Percentiles rank a stretch among this genome's conserved stretches.
phyloP scores from a whole-genome alignment of 2,797 vertebrate genomes.

The Siniperca scherzeri region DNA sequence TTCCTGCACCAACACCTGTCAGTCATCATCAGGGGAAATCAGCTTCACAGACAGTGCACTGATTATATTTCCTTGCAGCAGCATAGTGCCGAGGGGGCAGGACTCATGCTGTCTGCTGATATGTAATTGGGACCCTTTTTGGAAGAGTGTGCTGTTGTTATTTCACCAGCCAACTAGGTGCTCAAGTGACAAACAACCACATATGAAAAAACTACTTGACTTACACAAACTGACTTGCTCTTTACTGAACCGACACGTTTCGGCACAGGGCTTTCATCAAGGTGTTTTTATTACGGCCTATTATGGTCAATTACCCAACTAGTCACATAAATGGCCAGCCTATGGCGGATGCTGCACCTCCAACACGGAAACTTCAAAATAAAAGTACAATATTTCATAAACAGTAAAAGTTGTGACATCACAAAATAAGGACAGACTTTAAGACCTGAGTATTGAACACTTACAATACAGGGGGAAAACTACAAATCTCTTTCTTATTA shows the following conservation, averaged over 20 bases:
- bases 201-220: not conserved
- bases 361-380: too few relatives aligned
- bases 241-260: not conserved
- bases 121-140: not conserved
- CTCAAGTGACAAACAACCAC: not conserved
- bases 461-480: not conserved
- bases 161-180: not conserved
- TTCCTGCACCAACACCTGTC: slow-evolving; percentile 62
- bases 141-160: not conserved
- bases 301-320: not conserved
- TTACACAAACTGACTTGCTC: not conserved
- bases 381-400: not conserved
- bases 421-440: not conserved
- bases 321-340: not conserved
- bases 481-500: not conserved
- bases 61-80: slow-evolving; percentile 13
- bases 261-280: not conserved
- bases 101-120: not conserved
- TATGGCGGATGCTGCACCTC: too few relatives aligned
- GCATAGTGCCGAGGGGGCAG: not conserved
- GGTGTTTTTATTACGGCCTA: not conserved
- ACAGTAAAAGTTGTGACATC: not conserved
- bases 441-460: not conserved
- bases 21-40: slow-evolving; percentile 68
- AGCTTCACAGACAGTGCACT: slow-evolving; percentile 54